phyloP scores from a whole-genome alignment of 2,113 vertebrate species.

The Callorhinus ursinus region DNA sequence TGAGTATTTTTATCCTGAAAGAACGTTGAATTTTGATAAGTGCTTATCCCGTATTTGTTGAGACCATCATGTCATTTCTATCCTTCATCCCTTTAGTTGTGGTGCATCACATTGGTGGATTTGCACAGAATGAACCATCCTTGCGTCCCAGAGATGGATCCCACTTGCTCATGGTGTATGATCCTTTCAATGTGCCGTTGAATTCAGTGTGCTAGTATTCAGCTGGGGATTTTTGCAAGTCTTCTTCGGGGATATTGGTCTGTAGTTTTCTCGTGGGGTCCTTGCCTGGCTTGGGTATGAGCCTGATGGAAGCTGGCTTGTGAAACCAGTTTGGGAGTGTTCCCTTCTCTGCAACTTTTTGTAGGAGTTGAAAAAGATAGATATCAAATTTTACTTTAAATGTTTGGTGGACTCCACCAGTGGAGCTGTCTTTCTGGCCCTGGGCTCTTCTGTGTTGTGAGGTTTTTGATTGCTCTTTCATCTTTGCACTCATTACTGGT shows the following conservation, averaged over 20 bases:
- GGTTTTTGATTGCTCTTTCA: not conserved
- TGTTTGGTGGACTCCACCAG: not conserved
- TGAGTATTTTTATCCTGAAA: not conserved
- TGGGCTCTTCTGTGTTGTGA: not conserved
- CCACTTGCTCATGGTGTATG: not conserved
- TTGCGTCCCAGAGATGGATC: not conserved
- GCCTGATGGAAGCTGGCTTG: not conserved
- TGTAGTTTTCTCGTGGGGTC: not conserved
- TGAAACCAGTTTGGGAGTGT: not conserved
- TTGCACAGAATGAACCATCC: not conserved
- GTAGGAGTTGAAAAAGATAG: not conserved
- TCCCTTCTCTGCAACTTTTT: not conserved
- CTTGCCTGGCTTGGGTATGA: not conserved
- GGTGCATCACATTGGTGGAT: not conserved
- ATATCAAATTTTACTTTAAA: not conserved
- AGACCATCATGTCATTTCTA: not conserved
- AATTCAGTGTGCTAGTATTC: not conserved
- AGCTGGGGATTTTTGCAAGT: no score
- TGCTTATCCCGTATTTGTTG: not conserved
- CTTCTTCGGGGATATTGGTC: not conserved
- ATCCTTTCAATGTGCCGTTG: not conserved
- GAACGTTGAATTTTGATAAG: not conserved
- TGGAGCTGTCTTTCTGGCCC: not conserved
- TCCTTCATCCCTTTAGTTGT: not conserved
- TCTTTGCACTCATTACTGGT: not conserved